Percentiles rank a stretch among this genome's conserved stretches.
These are phyloP conservation scores for Sardinella longiceps DNA, from an alignment of 2,797 vertebrate genomes.

Conservation along the genomic window DNA sequence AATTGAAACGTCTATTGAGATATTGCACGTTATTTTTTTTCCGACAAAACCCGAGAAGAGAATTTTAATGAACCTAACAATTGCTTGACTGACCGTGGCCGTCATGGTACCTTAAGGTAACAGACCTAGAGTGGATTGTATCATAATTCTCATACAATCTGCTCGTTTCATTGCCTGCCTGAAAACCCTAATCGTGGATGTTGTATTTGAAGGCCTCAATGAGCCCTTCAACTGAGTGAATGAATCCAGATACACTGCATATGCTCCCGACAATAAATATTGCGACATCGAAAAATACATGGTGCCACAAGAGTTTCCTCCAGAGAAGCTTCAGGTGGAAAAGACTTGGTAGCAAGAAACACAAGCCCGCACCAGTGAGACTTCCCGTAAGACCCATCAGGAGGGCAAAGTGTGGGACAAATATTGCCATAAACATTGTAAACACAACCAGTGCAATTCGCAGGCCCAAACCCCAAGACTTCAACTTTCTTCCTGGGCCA, in stretches of 20 bases:
- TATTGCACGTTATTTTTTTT: conserved; percentile 35
- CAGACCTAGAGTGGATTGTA: conserved; percentile 4
- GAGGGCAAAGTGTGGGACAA: conserved; percentile 92
- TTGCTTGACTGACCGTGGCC: neutral
- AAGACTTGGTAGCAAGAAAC: conserved; percentile 91
- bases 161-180: conserved; percentile 2
- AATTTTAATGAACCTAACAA: conserved; percentile 16
- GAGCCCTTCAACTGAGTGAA: conserved; percentile 93
- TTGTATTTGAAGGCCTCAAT: conserved; percentile 89
- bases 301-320: conserved; percentile 93
- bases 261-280: conserved; percentile 94
- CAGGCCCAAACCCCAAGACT: conserved; percentile 89
- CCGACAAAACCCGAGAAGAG: conserved; percentile 20
- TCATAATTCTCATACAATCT: conserved; percentile 13
- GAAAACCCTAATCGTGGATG: conserved; percentile 81
- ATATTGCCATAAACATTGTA: conserved; percentile 93
- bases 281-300: conserved; percentile 93
- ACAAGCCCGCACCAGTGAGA: conserved; percentile 90
- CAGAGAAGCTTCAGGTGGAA: conserved; percentile 94
- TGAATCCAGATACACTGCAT: conserved; percentile 91
- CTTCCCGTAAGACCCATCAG: conserved; percentile 95
- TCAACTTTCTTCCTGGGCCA: conserved; percentile 81
- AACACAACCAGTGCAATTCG: conserved; percentile 87
- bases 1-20: conserved; percentile 31
- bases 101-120: conserved; percentile 5